A percentile compares a stretch with the other conserved stretches of the same genome.
Evolutionary conservation across 2,888 invertebrate species (phyloP).

Genomic region (Thera britannica): DNA sequence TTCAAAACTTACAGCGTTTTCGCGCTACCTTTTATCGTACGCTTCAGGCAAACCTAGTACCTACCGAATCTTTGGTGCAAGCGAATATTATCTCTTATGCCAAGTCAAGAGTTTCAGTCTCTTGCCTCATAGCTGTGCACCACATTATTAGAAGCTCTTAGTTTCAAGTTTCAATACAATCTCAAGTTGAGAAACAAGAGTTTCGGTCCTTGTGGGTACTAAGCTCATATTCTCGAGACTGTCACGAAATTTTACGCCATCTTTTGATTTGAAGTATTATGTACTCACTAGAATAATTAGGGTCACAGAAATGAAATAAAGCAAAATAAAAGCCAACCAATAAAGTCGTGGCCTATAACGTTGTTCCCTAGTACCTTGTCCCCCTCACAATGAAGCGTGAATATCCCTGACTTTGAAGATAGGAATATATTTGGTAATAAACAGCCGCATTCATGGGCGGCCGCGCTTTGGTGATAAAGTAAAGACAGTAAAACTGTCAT

Average conservation of each 20-base stretch:
- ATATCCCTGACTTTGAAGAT: constrained; percentile 34
- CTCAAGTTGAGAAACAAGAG: background rate
- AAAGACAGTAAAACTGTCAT: constrained; percentile 53
- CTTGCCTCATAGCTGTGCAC: background rate
- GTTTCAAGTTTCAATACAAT: background rate
- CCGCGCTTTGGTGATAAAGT: constrained; percentile 41
- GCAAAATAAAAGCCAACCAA: constrained; percentile 20
- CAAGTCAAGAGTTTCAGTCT: background rate
- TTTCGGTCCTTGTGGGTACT: background rate
- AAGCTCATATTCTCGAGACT: background rate
- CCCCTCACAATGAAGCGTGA: constrained; percentile 36
- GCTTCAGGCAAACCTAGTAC: background rate
- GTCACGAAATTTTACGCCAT: background rate
- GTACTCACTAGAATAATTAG: constrained; percentile 13
- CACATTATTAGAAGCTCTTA: background rate
- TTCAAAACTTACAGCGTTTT: background rate
- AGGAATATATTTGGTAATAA: constrained; percentile 43
- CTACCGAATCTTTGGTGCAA: background rate
- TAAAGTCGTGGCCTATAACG: constrained; percentile 21
- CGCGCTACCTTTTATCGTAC: background rate
- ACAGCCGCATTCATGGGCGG: constrained; percentile 38
- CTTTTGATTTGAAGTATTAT: constrained; percentile 3
- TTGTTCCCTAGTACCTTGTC: constrained; percentile 18
- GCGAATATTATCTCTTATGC: background rate
- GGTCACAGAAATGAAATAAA: constrained; percentile 21